phyloP scores from a whole-genome alignment of 2,888 invertebrate species.

The Strigamia maritima region DNA sequence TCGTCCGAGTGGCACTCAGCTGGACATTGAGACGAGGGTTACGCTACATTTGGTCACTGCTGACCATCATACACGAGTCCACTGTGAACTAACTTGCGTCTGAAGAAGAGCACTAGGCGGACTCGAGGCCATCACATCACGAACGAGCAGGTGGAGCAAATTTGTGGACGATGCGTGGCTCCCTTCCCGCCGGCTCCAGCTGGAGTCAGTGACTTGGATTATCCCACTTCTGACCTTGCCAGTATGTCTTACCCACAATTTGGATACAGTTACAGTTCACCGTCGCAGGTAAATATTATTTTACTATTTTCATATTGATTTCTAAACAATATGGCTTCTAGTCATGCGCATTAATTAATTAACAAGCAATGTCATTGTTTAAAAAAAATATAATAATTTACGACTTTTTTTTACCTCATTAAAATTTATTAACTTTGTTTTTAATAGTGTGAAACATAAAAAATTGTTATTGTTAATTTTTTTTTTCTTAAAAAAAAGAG shows the following conservation, averaged over 20 bases:
- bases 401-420: background rate
- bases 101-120: background rate
- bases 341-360: background rate
- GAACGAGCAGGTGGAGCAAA: background rate
- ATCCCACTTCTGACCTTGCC: slow-evolving; percentile 6
- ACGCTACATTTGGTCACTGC: slow-evolving; percentile 16
- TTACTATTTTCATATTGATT: background rate
- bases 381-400: background rate
- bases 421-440: background rate
- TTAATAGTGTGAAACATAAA: too few species aligned
- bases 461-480: background rate
- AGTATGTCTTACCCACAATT: slow-evolving; percentile 80
- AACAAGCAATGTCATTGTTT: background rate
- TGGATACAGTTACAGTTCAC: slow-evolving; percentile 87
- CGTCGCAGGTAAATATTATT: slow-evolving; percentile 72
- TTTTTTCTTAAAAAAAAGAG: background rate
- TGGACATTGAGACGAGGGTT: slow-evolving; percentile 20
- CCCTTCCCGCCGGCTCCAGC: slow-evolving; percentile 25
- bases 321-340: background rate
- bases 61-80: background rate
- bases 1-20: slow-evolving; percentile 8
- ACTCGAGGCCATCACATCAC: background rate
- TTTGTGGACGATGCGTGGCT: slow-evolving; percentile 17
- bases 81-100: background rate
- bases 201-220: slow-evolving; percentile 24